These are phyloP conservation scores for Colletes collaris DNA, from an alignment of 2,888 invertebrate species.

Conservation along the genomic window DNA sequence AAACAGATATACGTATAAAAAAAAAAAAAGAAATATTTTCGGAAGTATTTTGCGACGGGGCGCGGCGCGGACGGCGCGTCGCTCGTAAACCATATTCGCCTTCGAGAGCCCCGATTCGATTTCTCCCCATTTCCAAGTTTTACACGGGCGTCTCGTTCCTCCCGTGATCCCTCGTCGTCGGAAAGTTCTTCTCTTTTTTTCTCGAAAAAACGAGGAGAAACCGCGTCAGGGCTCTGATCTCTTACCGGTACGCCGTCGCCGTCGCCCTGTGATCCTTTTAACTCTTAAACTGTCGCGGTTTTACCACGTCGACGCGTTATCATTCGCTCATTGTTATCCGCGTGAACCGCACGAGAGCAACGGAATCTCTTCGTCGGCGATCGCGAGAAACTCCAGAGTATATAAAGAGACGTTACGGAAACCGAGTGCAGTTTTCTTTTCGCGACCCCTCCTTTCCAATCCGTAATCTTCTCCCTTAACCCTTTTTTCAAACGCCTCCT, in stretches of 20 bases:
- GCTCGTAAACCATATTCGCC: neutral
- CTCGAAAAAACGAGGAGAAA: conserved; percentile 4
- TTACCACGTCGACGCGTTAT: conserved; percentile 39
- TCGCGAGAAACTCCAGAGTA: conserved; percentile 50
- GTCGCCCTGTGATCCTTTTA: conserved; percentile 25
- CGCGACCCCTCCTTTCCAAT: too few relatives aligned
- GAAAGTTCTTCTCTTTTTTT: neutral
- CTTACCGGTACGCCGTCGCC: neutral
- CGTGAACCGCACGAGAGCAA: conserved; percentile 20
- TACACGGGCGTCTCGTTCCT: neutral
- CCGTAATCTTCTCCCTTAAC: too few relatives aligned
- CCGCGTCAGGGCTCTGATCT: conserved; percentile 19
- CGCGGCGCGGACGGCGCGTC: neutral
- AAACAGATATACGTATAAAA: neutral
- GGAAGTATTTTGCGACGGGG: conserved; percentile 27
- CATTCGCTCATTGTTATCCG: conserved; percentile 47
- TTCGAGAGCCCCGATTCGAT: conserved; percentile 8
- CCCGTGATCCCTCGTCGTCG: neutral
- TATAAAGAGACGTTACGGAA: conserved; percentile 57
- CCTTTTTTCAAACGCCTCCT: too few relatives aligned
- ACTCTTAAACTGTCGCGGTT: conserved; percentile 14
- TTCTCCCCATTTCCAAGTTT: neutral
- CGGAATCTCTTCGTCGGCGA: conserved; percentile 7
- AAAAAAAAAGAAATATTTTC: neutral
- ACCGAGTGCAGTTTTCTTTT: conserved; percentile 1